Evolutionary conservation across 1,140 invertebrate species (phyloP), one percentile per base, ranked within the genome.

Genomic region (Ceratitis capitata): DNA sequence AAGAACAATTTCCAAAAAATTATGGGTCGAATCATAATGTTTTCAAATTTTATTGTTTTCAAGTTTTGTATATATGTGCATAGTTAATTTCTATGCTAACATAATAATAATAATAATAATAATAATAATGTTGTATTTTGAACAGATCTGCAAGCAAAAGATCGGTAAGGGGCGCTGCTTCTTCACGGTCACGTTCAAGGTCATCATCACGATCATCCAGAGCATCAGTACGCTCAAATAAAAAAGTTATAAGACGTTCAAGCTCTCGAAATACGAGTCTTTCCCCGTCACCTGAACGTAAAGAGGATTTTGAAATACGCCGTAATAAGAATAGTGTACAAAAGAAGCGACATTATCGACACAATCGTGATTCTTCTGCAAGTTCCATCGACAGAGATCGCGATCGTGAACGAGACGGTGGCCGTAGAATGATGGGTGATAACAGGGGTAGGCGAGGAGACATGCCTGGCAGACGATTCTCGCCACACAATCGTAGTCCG

Each of bases 291-390:
- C 89, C 90, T 74, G 89, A 88, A 29, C 93, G 94, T n/a, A 94
- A 95, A 85, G 94, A 94, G 42, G 94, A 95, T 87, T 96, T 96
- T 89, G 95, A 96, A 89, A 95, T 96, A 85, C 92, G 94, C 6
- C 95, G 95, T 87, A 96, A 96, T 87, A 96, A 96, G 88, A 94
- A 96, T 86, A 96, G 95, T 74, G 94, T 97, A 10, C 96, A 97
- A 89, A 96, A 96, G 56, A 96, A 96, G 87, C 93, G 97, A 35
- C 97, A 97, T 83, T 98, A 98, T 89, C 94, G 97, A 12, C 97
- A 97, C 82, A 97, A 97, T 88, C 96, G 96, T 61, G 95, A 96
- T 87, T 95, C 95, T 42, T 96, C 95, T 0, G 95, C 94, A 74
- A 96, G 95, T 87, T 92, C 91, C 87, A 92, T 87, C 92, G 90